phyloP scores from a whole-genome alignment of 2,888 invertebrate genomes.

The Sarcophaga subvicina region DNA sequence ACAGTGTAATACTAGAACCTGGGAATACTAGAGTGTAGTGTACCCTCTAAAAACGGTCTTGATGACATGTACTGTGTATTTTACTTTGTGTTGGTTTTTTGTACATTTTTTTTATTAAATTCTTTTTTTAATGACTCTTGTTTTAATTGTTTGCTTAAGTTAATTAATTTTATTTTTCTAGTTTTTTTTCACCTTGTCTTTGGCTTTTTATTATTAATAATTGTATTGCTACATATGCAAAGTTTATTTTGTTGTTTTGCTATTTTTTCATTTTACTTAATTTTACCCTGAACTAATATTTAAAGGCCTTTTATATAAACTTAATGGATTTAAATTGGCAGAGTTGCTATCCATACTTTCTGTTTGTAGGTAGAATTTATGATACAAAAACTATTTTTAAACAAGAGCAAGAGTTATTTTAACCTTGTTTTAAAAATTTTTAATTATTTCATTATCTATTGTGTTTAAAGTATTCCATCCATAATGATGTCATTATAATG shows the following conservation, averaged over 20 bases:
- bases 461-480: background rate
- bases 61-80: too few relatives aligned
- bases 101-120: constrained; percentile 32
- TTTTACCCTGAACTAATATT: constrained; percentile 1
- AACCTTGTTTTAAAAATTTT: background rate
- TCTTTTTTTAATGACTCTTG: constrained; percentile 36
- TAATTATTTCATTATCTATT: background rate
- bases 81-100: constrained; percentile 21
- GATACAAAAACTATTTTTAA: too few relatives aligned
- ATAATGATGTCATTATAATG: background rate
- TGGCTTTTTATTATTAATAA: background rate
- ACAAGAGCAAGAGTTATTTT: background rate
- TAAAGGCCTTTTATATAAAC: constrained; percentile 28
- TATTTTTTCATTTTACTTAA: too few relatives aligned
- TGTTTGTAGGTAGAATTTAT: too few relatives aligned
- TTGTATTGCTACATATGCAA: constrained; percentile 24
- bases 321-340: constrained; percentile 42
- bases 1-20: too few relatives aligned
- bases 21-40: too few relatives aligned
- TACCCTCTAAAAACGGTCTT: too few relatives aligned
- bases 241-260: background rate
- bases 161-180: constrained; percentile 62
- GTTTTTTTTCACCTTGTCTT: background rate
- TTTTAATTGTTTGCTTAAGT: constrained; percentile 68
- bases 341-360: background rate